Base-by-base conservation (phyloP, 2,888 invertebrate species). In the Calliphora vomitoria region DNA sequence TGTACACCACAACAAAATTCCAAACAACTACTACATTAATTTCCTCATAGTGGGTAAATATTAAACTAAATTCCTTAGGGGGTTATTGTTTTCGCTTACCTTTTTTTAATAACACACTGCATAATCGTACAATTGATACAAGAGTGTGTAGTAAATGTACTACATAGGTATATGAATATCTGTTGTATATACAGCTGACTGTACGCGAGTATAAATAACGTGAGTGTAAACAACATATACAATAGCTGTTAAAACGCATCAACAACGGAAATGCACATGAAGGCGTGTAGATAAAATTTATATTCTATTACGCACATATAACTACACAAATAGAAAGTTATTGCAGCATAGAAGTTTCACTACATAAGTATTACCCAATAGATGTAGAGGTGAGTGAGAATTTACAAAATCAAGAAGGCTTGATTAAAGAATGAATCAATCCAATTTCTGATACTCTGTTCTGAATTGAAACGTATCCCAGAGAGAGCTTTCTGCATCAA, bases 251-350 rank as follows among this genome's bases (percentile, higher is more conserved):
- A 38, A 71, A 72, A 84, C 18, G 71, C 76, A 76, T 71, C 86
- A 80, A 58, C 83, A 79, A 60, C 75, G 83, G 76, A 83, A 76
- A 80, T 62, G 35, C 75, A 79, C 38, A 41, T 79, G 74, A 72
- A 84, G 83, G 83, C 55, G 80, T 83, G 75, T 41, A 75, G 83
- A 87, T 84, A 72, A 87, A 84, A 87, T 80, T 72, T 83, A 75
- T 86, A 44, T 75, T 69, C 44, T 58, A 50, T 69, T 62, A 60
- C 74, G 60, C 4, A 41, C 13, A 71, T 44, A 8, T 4, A 69
- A 47, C 25, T 11, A 31, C 15, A 31, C n/a, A 58, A 25, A 18
- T 44, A 47, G 15, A 53, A 31, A 35, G 1, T 31, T 15, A 41
- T 0, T 18, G n/a, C 66, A 47, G 69, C 13, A 58, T 58, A 72